These are phyloP conservation scores for Montifringilla adamsi DNA, from an alignment of 2,113 vertebrate genomes.

Conservation along the genomic window DNA sequence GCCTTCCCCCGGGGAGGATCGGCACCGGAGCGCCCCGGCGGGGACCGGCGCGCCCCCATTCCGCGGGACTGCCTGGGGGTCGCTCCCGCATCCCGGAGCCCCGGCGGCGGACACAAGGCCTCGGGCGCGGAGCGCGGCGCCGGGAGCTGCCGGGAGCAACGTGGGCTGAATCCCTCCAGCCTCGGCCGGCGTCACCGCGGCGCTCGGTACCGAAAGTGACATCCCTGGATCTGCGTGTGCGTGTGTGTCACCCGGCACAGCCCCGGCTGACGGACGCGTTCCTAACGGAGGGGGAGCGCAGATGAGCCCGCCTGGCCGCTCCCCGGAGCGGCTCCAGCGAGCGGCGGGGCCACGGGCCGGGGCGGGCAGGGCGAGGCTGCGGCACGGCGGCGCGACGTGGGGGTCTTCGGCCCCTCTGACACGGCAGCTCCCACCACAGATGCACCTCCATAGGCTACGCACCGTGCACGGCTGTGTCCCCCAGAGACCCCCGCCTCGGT, in stretches of 20 bases:
- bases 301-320: neutral
- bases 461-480: neutral
- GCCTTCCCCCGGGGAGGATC: neutral
- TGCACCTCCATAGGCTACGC: neutral
- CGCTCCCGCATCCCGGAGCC: neutral
- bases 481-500: neutral
- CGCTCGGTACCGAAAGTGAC: conserved; percentile 15
- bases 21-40: neutral
- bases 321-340: neutral
- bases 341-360: neutral
- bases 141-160: conserved; percentile 11
- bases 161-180: conserved; percentile 33
- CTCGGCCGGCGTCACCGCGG: neutral
- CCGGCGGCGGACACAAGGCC: neutral
- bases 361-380: neutral
- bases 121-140: neutral
- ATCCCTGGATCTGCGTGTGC: neutral
- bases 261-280: neutral
- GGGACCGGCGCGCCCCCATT: neutral
- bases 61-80: neutral
- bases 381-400: neutral
- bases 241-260: neutral
- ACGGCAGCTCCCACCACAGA: neutral
- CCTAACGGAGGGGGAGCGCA: neutral
- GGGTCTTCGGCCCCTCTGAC: neutral